Conservation (phyloP, 2,888 invertebrate genomes). For the Agapetus fuscipes region DNA sequence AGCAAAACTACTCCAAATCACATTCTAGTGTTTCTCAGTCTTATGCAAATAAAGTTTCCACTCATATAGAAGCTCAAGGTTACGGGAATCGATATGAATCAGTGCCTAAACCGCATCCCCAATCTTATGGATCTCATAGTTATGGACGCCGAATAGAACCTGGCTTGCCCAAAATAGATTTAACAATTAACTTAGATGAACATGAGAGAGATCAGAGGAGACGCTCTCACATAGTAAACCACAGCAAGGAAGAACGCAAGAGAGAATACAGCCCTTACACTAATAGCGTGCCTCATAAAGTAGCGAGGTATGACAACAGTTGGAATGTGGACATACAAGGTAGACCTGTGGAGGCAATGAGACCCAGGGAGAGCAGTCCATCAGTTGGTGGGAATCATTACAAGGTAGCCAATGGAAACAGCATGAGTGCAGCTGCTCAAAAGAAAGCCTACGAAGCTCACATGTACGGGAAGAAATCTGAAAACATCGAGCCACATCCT, state of each 20-base stretch:
- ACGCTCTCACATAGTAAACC: constrained; percentile 31
- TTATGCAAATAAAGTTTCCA: constrained; percentile 5
- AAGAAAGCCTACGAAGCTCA: constrained; percentile 13
- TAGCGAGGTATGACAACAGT: constrained; percentile 38
- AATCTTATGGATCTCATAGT: constrained; percentile 1
- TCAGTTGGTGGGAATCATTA: constrained; percentile 13
- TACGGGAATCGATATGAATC: constrained; percentile 12
- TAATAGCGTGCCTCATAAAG: constrained; percentile 44
- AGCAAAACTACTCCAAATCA: constrained; percentile 27
- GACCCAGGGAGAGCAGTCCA: constrained; percentile 22
- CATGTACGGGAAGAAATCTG: constrained; percentile 14
- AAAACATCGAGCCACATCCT: constrained; percentile 18
- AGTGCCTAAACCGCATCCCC: constrained; percentile 1
- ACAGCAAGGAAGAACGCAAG: constrained; percentile 31
- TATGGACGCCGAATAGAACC: constrained; percentile 29
- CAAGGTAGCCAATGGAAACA: constrained; percentile 14
- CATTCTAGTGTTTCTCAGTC: constrained; percentile 33
- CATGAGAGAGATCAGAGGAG: constrained; percentile 28
- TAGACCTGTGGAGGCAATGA: constrained; percentile 32
- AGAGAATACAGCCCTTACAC: constrained; percentile 34
- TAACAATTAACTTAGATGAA: constrained; percentile 33
- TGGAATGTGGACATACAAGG: constrained; percentile 38
- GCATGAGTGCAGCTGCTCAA: constrained; percentile 5
- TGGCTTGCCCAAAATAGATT: constrained; percentile 39
- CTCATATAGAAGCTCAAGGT: constrained; percentile 8